These are phyloP conservation scores for Tribolium madens DNA, from an alignment of 1,140 invertebrate genomes.

Conservation along the genomic window DNA sequence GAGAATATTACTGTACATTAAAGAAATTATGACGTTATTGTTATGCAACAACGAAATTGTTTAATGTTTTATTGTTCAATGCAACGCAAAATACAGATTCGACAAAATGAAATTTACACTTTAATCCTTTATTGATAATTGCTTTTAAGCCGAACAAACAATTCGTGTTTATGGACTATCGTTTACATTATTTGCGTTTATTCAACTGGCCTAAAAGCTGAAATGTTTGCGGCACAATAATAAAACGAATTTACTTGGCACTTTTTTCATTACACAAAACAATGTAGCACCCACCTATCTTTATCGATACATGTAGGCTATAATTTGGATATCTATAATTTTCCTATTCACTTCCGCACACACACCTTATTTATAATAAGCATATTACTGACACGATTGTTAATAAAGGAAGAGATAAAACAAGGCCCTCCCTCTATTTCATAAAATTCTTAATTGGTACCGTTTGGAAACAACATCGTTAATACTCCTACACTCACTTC, in stretches of 20 bases:
- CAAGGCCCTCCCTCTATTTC: background rate
- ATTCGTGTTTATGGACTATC: conserved; percentile 28
- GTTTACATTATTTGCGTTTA: conserved; percentile 32
- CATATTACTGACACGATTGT: background rate
- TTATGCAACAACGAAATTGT: conserved; percentile 19
- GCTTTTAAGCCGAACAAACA: conserved; percentile 23
- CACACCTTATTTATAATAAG: conserved; percentile 15
- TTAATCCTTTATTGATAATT: conserved; percentile 13
- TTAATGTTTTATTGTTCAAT: background rate
- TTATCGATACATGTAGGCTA: background rate
- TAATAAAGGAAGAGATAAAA: background rate
- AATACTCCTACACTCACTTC: background rate
- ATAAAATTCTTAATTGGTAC: background rate
- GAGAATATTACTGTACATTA: background rate
- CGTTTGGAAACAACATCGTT: background rate
- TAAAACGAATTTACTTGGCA: background rate
- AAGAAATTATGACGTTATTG: conserved; percentile 26
- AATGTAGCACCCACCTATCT: conserved; percentile 5
- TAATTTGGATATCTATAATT: background rate
- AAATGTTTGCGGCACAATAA: conserved; percentile 14
- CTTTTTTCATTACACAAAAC: conserved; percentile 17
- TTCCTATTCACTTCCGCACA: conserved; percentile 1
- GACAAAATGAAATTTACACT: conserved; percentile 18
- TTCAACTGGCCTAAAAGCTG: conserved; percentile 26
- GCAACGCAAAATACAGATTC: background rate